Evolutionary conservation across 2,113 vertebrate species (phyloP).

Genomic region (Trochalopteron elliotii): DNA sequence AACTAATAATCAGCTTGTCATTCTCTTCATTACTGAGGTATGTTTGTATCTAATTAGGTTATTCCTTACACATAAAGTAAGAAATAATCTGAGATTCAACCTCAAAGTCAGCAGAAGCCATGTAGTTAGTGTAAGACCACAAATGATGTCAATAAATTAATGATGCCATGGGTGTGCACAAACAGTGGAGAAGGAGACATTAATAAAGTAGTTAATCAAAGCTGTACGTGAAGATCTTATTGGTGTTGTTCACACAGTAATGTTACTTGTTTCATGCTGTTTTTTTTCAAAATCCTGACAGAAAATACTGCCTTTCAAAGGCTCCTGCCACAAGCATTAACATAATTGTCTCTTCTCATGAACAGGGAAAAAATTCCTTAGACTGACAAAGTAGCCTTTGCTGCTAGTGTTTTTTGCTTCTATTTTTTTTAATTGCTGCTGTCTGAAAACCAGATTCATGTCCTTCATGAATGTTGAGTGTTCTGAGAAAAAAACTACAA

Average conservation of each 20-base stretch:
- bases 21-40: neutral
- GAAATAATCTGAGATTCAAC: neutral
- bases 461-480: neutral
- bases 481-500: neutral
- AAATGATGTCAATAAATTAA: neutral
- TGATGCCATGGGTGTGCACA: neutral
- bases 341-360: neutral
- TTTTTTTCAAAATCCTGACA: neutral
- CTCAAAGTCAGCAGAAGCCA: neutral
- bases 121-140: neutral
- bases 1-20: neutral
- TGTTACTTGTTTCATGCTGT: neutral
- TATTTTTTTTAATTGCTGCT: neutral
- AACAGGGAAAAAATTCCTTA: neutral
- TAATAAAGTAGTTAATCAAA: neutral
- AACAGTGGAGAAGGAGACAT: neutral
- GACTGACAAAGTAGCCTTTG: neutral
- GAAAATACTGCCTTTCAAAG: neutral
- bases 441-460: neutral
- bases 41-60: neutral
- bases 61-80: neutral
- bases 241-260: neutral
- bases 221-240: neutral
- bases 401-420: neutral
- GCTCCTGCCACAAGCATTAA: neutral